Percentiles rank a stretch among this genome's conserved stretches.
These are phyloP conservation scores for Hafferia zeledoni DNA, from an alignment of 2,797 vertebrate species.

Conservation along the genomic window DNA sequence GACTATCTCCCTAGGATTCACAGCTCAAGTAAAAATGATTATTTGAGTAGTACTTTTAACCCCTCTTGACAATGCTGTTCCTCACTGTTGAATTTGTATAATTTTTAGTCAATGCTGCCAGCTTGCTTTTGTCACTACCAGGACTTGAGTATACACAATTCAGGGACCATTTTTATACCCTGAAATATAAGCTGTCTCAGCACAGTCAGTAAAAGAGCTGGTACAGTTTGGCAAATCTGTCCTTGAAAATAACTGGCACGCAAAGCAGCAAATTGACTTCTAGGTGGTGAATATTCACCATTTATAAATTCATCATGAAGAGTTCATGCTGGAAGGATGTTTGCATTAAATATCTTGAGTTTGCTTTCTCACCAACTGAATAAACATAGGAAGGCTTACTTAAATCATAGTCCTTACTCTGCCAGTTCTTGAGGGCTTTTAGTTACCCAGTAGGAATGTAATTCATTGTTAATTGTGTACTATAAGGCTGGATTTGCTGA, in stretches of 20 bases:
- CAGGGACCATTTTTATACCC: background rate
- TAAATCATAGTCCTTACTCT: constrained; percentile 14
- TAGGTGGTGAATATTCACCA: background rate
- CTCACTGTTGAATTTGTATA: background rate
- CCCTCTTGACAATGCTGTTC: background rate
- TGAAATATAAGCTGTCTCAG: background rate
- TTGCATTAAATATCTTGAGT: background rate
- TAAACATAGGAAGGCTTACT: background rate
- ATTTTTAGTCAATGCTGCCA: background rate
- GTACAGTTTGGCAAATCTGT: background rate
- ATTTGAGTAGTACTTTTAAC: background rate
- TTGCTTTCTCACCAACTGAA: constrained; percentile 10
- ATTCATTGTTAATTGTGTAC: constrained; percentile 5
- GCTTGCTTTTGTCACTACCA: background rate
- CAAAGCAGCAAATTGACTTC: background rate
- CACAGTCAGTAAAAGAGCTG: background rate
- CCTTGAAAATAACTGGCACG: background rate
- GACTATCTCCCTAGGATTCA: background rate
- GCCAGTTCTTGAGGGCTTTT: background rate
- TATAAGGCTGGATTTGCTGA: background rate
- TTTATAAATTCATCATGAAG: background rate
- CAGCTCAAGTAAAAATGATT: background rate
- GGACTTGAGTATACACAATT: background rate
- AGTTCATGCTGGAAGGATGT: background rate
- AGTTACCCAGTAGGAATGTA: background rate